Evolutionary conservation across 2,113 vertebrate genomes (phyloP).

Genomic region (Perccottus glenii): DNA sequence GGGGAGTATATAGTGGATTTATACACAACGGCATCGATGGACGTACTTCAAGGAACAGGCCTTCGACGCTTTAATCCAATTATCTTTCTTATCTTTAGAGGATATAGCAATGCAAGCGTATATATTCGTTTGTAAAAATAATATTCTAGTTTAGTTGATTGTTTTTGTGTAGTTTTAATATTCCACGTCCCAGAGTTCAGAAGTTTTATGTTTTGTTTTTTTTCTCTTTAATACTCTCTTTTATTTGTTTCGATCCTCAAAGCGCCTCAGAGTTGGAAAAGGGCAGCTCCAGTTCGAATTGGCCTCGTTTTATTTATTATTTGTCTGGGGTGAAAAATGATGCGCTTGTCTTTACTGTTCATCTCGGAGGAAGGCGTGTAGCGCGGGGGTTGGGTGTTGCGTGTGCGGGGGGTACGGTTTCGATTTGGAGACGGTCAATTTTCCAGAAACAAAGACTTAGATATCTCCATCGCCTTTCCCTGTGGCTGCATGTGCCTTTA

Average conservation of each 20-base stretch:
- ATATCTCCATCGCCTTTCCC: slow-evolving; percentile 53
- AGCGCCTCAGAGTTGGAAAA: slow-evolving; percentile 16
- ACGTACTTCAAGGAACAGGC: slow-evolving; percentile 40
- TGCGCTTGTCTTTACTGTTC: slow-evolving; percentile 43
- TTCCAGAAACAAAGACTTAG: slow-evolving; percentile 62
- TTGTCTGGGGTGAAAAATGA: slow-evolving; percentile 58
- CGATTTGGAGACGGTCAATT: slow-evolving; percentile 63
- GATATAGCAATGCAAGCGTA: background rate
- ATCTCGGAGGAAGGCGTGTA: slow-evolving; percentile 15
- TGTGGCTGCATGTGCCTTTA: slow-evolving; percentile 9
- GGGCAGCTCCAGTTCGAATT: slow-evolving; percentile 33
- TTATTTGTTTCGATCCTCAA: slow-evolving; percentile 15
- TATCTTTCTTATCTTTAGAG: background rate
- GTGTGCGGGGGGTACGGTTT: slow-evolving; percentile 11
- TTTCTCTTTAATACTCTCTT: background rate
- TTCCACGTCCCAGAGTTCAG: background rate
- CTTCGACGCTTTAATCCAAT: background rate
- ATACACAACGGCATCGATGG: slow-evolving; percentile 87
- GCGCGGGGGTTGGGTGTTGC: slow-evolving; percentile 4
- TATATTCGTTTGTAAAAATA: slow-evolving; percentile 9
- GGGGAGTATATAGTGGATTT: slow-evolving; percentile 99
- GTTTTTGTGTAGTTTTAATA: background rate
- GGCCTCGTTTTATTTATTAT: slow-evolving; percentile 44
- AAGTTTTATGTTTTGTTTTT: background rate
- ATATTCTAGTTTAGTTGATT: background rate